A percentile compares a stretch with the other conserved stretches of the same genome.
Evolutionary conservation across 2,888 invertebrate species (phyloP).

Genomic region (Ochlodes sylvanus): DNA sequence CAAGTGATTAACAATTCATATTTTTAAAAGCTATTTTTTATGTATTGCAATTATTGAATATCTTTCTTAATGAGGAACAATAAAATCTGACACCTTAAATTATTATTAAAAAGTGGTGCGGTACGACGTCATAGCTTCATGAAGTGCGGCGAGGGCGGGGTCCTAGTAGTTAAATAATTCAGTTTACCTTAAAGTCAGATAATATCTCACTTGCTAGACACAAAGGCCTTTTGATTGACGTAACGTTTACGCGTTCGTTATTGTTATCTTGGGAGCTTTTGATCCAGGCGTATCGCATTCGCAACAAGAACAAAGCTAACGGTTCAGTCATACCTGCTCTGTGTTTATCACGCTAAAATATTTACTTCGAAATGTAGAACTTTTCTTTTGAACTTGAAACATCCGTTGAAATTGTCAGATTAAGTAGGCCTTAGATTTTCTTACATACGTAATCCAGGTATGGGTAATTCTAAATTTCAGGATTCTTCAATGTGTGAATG

Average conservation of each 20-base stretch:
- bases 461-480: too few relatives aligned
- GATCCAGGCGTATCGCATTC: slow-evolving; percentile 23
- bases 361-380: slow-evolving; percentile 23
- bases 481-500: too few relatives aligned
- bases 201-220: not conserved
- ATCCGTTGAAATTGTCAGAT: slow-evolving; percentile 1
- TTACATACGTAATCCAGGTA: too few relatives aligned
- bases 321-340: slow-evolving; percentile 29
- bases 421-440: too few relatives aligned
- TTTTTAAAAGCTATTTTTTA: too few relatives aligned
- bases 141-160: too few relatives aligned
- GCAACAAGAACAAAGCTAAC: slow-evolving; percentile 25
- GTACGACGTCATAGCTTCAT: too few relatives aligned
- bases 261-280: slow-evolving; percentile 25
- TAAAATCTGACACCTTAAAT: too few relatives aligned
- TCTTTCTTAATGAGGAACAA: too few relatives aligned
- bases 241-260: slow-evolving; percentile 22
- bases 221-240: slow-evolving; percentile 6
- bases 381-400: slow-evolving; percentile 16
- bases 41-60: too few relatives aligned
- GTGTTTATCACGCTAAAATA: slow-evolving; percentile 20
- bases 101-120: too few relatives aligned
- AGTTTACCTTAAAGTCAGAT: not conserved
- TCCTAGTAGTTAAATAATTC: not conserved
- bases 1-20: too few relatives aligned